phyloP scores from a whole-genome alignment of 2,113 vertebrate species.

The Chaetodon trifascialis region DNA sequence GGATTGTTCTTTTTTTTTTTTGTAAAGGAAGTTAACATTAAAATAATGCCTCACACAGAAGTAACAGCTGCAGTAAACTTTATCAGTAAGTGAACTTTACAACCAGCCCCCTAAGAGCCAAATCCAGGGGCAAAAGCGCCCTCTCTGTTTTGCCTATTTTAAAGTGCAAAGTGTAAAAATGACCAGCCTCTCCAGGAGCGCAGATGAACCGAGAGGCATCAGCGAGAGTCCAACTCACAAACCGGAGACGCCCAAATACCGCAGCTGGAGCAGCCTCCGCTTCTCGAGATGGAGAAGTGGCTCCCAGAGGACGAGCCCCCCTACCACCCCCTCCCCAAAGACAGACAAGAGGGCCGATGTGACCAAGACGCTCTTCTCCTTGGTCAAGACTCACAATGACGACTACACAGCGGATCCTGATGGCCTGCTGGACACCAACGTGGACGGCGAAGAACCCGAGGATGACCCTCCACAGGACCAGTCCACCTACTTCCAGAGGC shows the following conservation, averaged over 20 bases:
- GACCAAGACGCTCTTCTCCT: conserved; percentile 72
- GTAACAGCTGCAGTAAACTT: conserved; percentile 17
- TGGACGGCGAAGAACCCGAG: neutral
- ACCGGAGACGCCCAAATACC: conserved; percentile 51
- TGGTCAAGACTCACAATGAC: conserved; percentile 78
- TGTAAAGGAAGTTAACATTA: neutral
- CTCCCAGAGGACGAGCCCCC: conserved; percentile 67
- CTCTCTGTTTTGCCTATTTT: neutral
- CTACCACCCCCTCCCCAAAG: conserved; percentile 66
- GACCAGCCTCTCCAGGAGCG: conserved; percentile 57
- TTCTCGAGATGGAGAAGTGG: conserved; percentile 75
- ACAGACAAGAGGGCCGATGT: conserved; percentile 64
- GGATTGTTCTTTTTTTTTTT: neutral
- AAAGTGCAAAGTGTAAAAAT: conserved; percentile 47
- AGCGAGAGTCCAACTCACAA: conserved; percentile 63
- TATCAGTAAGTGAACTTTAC: conserved; percentile 30
- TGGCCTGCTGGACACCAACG: conserved; percentile 46
- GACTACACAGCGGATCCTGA: conserved; percentile 72
- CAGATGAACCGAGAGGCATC: conserved; percentile 55
- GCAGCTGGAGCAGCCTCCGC: conserved; percentile 74
- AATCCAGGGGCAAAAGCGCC: neutral
- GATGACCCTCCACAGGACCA: conserved; percentile 34
- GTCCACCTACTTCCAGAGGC: conserved; percentile 87
- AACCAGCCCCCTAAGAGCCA: neutral
- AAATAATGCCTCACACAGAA: neutral